Conservation (phyloP, 2,113 vertebrate genomes). For the Nannospalax galili region DNA sequence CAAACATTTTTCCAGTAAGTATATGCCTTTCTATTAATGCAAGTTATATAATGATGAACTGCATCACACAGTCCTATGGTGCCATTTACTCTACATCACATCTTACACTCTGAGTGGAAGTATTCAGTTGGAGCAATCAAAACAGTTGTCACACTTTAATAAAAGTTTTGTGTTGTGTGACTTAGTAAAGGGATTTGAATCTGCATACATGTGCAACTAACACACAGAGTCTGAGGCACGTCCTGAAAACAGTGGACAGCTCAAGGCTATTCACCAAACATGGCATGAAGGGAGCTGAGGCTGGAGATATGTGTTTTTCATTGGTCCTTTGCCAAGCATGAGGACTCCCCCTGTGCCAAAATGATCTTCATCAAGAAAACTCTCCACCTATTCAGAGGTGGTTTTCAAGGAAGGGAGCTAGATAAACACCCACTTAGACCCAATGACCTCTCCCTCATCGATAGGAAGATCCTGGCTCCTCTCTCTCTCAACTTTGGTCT, state of each 20-base stretch:
- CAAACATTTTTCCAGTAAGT: background rate
- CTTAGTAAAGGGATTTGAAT: background rate
- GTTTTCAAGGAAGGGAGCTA: background rate
- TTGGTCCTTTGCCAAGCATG: background rate
- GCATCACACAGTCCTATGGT: background rate
- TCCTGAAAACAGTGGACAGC: background rate
- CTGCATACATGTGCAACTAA: background rate
- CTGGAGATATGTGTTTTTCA: background rate
- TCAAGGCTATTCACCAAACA: background rate
- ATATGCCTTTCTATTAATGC: background rate
- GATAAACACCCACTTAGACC: background rate
- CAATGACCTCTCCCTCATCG: background rate
- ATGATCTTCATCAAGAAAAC: background rate
- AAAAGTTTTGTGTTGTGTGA: background rate
- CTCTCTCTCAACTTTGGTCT: background rate
- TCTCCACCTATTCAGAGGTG: background rate
- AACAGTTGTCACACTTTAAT: background rate
- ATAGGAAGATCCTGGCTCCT: background rate
- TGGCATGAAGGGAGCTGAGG: too few relatives aligned
- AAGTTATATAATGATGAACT: background rate
- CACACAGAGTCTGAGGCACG: background rate
- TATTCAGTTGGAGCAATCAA: background rate
- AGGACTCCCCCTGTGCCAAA: background rate
- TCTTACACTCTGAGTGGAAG: background rate
- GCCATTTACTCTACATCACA: background rate